Evolutionary conservation across 37 sponge, comb jelly and placozoan genomes (phyloP).

Genomic region (Amphimedon queenslandica): DNA sequence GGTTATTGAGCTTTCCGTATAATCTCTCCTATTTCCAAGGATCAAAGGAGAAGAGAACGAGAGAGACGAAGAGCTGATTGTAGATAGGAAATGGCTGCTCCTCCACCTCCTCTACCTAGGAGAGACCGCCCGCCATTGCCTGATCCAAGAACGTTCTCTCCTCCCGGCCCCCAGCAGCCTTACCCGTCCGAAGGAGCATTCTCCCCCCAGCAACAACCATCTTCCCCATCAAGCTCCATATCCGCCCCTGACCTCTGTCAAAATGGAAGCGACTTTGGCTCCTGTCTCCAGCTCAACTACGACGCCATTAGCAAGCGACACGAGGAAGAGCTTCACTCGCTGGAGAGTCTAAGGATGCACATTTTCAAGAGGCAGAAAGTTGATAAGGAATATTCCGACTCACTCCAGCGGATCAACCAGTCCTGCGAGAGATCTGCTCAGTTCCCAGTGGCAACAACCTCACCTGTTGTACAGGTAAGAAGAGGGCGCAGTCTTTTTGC

Average conservation of each 20-base stretch:
- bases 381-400: slow-evolving; percentile 62
- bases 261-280: slow-evolving; percentile 42
- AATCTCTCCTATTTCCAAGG: too few species aligned
- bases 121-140: not conserved
- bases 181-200: not conserved
- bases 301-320: slow-evolving; percentile 57
- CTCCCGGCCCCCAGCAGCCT: not conserved
- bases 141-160: not conserved
- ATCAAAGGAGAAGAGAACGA: too few species aligned
- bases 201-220: not conserved
- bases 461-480: slow-evolving; percentile 46
- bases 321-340: slow-evolving; percentile 68
- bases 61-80: too few species aligned
- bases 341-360: slow-evolving; percentile 76
- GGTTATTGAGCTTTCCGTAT: too few species aligned
- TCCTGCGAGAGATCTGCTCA: not conserved
- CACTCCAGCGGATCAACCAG: slow-evolving; percentile 36
- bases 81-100: too few species aligned
- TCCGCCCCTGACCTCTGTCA: not conserved
- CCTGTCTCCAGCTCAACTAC: slow-evolving; percentile 32
- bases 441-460: not conserved
- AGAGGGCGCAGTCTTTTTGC: too few species aligned
- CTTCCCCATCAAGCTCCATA: not conserved
- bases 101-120: not conserved
- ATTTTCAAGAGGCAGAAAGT: slow-evolving; percentile 57